A percentile compares a stretch with the other conserved stretches of the same genome.
phyloP scores from a whole-genome alignment of 1,140 invertebrate genomes.

The Drosophila biarmipes region DNA sequence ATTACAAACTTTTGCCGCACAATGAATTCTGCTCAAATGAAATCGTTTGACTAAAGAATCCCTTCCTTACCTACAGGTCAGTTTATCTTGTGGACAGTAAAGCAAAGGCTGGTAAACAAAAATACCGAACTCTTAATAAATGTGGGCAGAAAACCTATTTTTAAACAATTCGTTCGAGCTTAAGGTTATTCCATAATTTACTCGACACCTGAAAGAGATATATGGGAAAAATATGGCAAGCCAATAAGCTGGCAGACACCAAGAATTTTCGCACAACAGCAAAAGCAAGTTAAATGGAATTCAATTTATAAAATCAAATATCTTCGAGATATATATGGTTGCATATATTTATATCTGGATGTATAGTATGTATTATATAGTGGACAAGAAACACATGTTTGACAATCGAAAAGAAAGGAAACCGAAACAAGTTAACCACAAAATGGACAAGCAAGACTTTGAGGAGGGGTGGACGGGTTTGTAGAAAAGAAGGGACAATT shows the following conservation, averaged over 20 bases:
- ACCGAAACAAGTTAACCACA: conserved; percentile 72
- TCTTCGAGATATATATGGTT: conserved; percentile 13
- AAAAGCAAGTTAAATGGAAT: conserved; percentile 70
- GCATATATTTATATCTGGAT: conserved; percentile 3
- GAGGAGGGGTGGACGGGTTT: not conserved
- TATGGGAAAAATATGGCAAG: conserved; percentile 24
- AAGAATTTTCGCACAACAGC: conserved; percentile 20
- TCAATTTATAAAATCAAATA: conserved; percentile 64
- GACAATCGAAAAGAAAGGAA: conserved; percentile 54
- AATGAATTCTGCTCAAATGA: conserved; percentile 27
- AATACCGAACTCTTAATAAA: conserved; percentile 12
- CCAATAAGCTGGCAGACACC: conserved; percentile 37
- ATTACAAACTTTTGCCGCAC: conserved; percentile 10
- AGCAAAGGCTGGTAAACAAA: conserved; percentile 14
- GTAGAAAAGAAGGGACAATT: conserved; percentile 53
- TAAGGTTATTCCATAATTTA: conserved; percentile 40
- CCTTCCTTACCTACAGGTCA: conserved; percentile 6
- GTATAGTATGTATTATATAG: conserved; percentile 28
- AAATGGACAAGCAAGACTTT: conserved; percentile 42
- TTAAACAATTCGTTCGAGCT: conserved; percentile 22
- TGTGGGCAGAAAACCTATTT: conserved; percentile 4
- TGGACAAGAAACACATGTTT: conserved; percentile 63
- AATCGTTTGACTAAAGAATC: conserved; percentile 15
- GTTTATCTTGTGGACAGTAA: conserved; percentile 4
- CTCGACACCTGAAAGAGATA: conserved; percentile 36